Conservation (phyloP, 2,113 vertebrate species). For the Neodontobutis hainanensis region DNA sequence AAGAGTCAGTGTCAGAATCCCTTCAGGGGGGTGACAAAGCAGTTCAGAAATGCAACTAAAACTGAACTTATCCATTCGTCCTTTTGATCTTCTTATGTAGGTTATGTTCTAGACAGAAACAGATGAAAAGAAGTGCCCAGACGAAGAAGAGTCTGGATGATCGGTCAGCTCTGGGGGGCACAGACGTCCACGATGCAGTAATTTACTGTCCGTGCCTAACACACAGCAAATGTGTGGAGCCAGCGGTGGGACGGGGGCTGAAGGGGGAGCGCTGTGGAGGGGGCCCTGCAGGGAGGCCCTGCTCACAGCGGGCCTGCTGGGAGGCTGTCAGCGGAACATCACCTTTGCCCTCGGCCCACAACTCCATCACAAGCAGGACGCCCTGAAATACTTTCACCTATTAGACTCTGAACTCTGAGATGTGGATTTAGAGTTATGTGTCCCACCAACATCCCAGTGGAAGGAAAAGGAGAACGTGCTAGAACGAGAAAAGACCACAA, state of each 20-base stretch:
- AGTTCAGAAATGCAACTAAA: too few relatives aligned
- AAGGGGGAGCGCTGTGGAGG: slow-evolving; percentile 42
- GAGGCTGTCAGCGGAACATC: slow-evolving; percentile 82
- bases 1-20: too few relatives aligned
- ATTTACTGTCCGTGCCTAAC: slow-evolving; percentile 83
- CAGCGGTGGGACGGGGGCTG: slow-evolving; percentile 43
- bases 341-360: slow-evolving; percentile 75
- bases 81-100: not conserved
- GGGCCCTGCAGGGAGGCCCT: slow-evolving; percentile 51
- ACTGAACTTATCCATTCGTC: not conserved
- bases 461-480: too few relatives aligned
- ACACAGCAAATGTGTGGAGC: slow-evolving; percentile 80
- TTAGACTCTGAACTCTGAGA: not conserved
- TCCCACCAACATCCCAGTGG: not conserved
- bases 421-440: not conserved
- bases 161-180: slow-evolving; percentile 49
- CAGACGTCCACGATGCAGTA: slow-evolving; percentile 72
- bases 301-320: slow-evolving; percentile 82
- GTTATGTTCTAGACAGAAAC: slow-evolving; percentile 3
- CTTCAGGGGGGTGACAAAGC: too few relatives aligned
- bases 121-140: slow-evolving; percentile 61
- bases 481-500: too few relatives aligned
- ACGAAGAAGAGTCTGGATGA: slow-evolving; percentile 54
- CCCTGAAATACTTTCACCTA: slow-evolving; percentile 38
- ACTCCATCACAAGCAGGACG: slow-evolving; percentile 74